Evolutionary conservation across 2,888 invertebrate species (phyloP).

Genomic region (Corbicula japonica): DNA sequence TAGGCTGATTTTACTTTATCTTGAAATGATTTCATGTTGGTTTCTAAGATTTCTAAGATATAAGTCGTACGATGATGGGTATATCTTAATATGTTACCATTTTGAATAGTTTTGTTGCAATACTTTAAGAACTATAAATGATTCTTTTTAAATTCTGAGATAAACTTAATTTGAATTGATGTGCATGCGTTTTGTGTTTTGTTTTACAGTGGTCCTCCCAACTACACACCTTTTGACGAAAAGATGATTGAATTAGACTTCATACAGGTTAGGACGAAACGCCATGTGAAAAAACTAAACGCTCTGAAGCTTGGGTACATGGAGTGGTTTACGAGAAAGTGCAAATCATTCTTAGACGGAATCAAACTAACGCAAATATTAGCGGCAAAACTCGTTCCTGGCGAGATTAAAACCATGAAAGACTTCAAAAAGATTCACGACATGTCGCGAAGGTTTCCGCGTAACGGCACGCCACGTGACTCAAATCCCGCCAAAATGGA

Average conservation of each 20-base stretch:
- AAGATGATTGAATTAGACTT: conserved; percentile 80
- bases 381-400: conserved; percentile 64
- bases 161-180: too few species aligned
- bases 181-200: conserved; percentile 4
- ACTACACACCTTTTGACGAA: conserved; percentile 86
- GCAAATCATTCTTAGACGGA: conserved; percentile 77
- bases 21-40: too few species aligned
- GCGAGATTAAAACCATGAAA: conserved; percentile 68
- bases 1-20: too few species aligned
- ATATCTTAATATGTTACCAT: too few species aligned
- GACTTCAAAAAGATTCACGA: conserved; percentile 71
- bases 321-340: conserved; percentile 81
- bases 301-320: conserved; percentile 77
- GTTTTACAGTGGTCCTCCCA: conserved; percentile 93
- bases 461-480: conserved; percentile 74
- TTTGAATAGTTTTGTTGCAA: too few species aligned
- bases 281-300: conserved; percentile 78
- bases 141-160: too few species aligned
- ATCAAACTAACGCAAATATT: conserved; percentile 79
- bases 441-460: conserved; percentile 73
- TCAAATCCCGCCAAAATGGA: conserved; percentile 72
- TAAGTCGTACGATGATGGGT: too few species aligned
- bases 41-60: too few species aligned
- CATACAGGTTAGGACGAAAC: conserved; percentile 75
- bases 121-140: too few species aligned